phyloP scores from a whole-genome alignment of 2,113 vertebrate genomes.

The Salvelinus alpinus region DNA sequence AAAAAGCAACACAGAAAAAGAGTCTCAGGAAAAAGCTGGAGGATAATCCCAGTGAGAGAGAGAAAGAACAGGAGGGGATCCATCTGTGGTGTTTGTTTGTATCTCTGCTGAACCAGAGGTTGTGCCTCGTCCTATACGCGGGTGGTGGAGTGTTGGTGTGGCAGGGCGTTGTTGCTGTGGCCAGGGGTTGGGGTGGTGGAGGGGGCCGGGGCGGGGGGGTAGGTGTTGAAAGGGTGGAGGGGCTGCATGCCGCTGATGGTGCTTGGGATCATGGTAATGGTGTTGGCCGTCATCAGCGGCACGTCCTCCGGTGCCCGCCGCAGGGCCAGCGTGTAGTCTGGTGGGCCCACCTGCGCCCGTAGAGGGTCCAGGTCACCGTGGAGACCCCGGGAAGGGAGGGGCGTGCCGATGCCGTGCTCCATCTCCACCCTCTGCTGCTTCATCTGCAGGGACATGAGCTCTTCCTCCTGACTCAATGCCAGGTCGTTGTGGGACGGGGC shows the following conservation, averaged over 20 bases:
- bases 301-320: slow-evolving; percentile 96
- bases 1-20: background rate
- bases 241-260: slow-evolving; percentile 97
- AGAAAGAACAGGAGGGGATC: slow-evolving; percentile 11
- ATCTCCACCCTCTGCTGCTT: slow-evolving; percentile 96
- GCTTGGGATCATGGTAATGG: slow-evolving; percentile 98
- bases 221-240: slow-evolving; percentile 97
- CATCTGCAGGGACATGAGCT: slow-evolving; percentile 98
- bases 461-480: slow-evolving; percentile 95
- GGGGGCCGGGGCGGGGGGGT: slow-evolving; percentile 89
- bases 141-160: slow-evolving; percentile 91
- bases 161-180: slow-evolving; percentile 92
- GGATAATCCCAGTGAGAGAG: slow-evolving; percentile 28
- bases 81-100: slow-evolving; percentile 41
- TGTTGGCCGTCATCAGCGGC: slow-evolving; percentile 96
- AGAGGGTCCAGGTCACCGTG: slow-evolving; percentile 74
- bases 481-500: slow-evolving; percentile 86
- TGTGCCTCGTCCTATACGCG: slow-evolving; percentile 77
- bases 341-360: slow-evolving; percentile 88
- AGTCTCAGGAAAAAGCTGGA: slow-evolving; percentile 4
- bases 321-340: slow-evolving; percentile 97
- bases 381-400: slow-evolving; percentile 68
- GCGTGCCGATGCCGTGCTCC: slow-evolving; percentile 84
- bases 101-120: slow-evolving; percentile 54
- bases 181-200: slow-evolving; percentile 86